Percentiles rank a stretch among this genome's conserved stretches.
Conservation (phyloP, 1,140 invertebrate genomes). For the Penaeus japonicus region DNA sequence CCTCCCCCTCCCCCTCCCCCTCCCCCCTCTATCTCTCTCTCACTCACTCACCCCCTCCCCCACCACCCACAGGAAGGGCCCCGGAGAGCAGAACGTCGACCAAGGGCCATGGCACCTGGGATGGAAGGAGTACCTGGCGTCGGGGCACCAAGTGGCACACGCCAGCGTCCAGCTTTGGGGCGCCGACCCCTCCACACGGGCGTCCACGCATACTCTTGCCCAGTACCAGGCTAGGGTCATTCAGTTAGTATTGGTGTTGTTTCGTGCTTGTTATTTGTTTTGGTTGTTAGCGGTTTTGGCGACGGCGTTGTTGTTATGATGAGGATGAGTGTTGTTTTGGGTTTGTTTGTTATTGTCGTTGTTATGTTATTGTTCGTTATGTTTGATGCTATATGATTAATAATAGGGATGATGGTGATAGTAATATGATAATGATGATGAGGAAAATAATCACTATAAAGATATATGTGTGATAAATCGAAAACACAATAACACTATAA, state of each 20-base stretch:
- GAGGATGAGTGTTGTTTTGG: too few species aligned
- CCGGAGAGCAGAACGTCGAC: constrained; percentile 34
- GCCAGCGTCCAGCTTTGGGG: constrained; percentile 53
- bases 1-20: not conserved
- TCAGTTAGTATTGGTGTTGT: constrained; percentile 21
- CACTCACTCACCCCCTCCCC: not conserved
- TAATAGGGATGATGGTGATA: too few species aligned
- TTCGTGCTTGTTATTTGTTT: not conserved
- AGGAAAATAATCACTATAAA: too few species aligned
- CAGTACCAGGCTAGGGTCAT: constrained; percentile 44
- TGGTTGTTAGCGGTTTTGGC: too few species aligned
- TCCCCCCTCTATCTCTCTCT: too few species aligned
- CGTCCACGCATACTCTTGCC: constrained; percentile 50
- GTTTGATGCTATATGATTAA: too few species aligned
- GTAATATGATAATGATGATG: too few species aligned
- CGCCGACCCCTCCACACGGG: constrained; percentile 44
- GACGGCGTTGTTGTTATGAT: too few species aligned
- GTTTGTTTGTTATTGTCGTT: too few species aligned
- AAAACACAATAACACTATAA: too few species aligned
- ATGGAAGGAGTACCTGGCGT: constrained; percentile 51
- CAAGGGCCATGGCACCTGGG: constrained; percentile 23
- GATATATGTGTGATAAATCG: too few species aligned
- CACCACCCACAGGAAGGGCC: constrained; percentile 13
- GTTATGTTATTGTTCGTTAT: too few species aligned
- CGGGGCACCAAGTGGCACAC: constrained; percentile 56